Conservation (phyloP, 1,140 invertebrate species). For the Ceratoteleas bidentatus region DNA sequence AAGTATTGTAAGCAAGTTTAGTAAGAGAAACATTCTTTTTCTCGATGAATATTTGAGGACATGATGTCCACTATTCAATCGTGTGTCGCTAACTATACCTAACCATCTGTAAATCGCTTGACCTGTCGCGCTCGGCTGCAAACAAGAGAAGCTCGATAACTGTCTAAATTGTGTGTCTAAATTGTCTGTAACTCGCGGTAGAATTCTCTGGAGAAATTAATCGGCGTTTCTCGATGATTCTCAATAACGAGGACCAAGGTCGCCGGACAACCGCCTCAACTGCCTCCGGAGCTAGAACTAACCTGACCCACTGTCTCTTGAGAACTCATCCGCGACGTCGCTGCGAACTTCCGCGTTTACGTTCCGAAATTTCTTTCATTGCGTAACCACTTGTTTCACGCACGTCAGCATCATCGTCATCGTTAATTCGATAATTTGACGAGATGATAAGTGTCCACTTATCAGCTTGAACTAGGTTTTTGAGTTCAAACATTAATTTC, state of each 20-base stretch:
- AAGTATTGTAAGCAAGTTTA: too few species aligned
- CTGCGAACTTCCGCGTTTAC: slow-evolving; percentile 11
- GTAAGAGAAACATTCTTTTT: too few species aligned
- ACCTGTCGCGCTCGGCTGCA: slow-evolving; percentile 22
- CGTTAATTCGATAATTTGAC: too few species aligned
- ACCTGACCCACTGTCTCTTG: slow-evolving; percentile 55
- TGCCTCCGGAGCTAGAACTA: slow-evolving; percentile 41
- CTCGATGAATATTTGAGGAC: too few species aligned
- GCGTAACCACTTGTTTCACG: slow-evolving; percentile 2
- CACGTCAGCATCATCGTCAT: too few species aligned
- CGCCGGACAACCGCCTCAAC: slow-evolving; percentile 45
- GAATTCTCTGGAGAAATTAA: slow-evolving; percentile 55
- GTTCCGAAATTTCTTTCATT: slow-evolving; percentile 23
- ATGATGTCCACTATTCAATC: too few species aligned
- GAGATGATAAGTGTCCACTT: too few species aligned
- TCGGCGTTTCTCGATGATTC: slow-evolving; percentile 47
- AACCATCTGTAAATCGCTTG: slow-evolving; percentile 29
- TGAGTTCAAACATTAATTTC: too few species aligned
- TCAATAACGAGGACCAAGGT: slow-evolving; percentile 53
- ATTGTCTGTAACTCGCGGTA: slow-evolving; percentile 1
- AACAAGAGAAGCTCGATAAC: slow-evolving; percentile 25
- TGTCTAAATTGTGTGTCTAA: slow-evolving; percentile 29
- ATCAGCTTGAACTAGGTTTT: too few species aligned
- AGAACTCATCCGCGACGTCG: background rate
- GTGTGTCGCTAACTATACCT: slow-evolving; percentile 6